phyloP scores from a whole-genome alignment of 2,797 vertebrate genomes.

The Uromys caudimaculatus region DNA sequence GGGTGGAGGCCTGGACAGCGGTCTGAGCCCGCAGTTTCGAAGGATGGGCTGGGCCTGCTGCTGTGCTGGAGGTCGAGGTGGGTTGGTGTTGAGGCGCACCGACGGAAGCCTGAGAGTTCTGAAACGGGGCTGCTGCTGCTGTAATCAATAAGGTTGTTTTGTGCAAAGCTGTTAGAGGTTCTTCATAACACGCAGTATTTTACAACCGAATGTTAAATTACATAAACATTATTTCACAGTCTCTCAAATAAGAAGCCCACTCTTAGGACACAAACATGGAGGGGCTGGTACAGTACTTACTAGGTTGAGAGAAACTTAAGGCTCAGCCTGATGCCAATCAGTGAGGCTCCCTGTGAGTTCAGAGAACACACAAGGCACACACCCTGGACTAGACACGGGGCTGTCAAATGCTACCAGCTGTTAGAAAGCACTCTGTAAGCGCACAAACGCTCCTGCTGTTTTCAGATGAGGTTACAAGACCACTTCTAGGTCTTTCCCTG shows the following conservation, averaged over 20 bases:
- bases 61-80: conserved; percentile 88
- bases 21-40: conserved; percentile 90
- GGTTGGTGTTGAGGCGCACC: conserved; percentile 91
- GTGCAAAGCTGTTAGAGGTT: conserved; percentile 85
- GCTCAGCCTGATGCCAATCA: not conserved
- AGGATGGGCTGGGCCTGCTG: conserved; percentile 90
- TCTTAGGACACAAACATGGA: not conserved
- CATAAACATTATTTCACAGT: conserved; percentile 48
- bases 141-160: conserved; percentile 93
- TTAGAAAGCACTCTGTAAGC: not conserved
- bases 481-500: not conserved
- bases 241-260: conserved; percentile 22
- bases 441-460: not conserved
- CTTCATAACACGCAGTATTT: conserved; percentile 54
- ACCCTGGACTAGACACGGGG: not conserved
- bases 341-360: not conserved
- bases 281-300: not conserved
- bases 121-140: conserved; percentile 92
- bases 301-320: not conserved
- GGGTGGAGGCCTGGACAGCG: conserved; percentile 89
- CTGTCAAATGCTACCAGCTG: not conserved
- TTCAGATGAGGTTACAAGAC: not conserved
- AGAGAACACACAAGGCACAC: not conserved
- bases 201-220: conserved; percentile 49
- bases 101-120: conserved; percentile 92